Conservation (phyloP, 2,888 invertebrate genomes). For the Torymus texanus region DNA sequence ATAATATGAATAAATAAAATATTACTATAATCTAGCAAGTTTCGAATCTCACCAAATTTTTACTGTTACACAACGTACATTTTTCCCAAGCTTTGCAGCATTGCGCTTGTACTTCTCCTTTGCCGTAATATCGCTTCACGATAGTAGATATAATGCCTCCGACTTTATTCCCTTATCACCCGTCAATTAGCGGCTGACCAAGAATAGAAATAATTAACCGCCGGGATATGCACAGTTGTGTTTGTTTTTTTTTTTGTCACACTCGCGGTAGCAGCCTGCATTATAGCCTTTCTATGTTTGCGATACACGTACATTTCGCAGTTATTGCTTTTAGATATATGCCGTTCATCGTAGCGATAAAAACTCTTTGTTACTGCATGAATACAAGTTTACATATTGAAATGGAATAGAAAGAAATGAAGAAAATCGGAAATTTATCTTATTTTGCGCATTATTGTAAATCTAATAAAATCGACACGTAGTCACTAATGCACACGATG, state of each 20-base stretch:
- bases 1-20: too few relatives aligned
- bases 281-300: neutral
- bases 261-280: too few relatives aligned
- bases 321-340: too few relatives aligned
- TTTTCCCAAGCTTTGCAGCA: too few relatives aligned
- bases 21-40: too few relatives aligned
- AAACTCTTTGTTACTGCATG: neutral
- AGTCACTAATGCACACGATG: too few relatives aligned
- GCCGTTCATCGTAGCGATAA: neutral
- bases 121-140: neutral
- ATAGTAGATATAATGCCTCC: conserved; percentile 6
- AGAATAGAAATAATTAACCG: conserved; percentile 45
- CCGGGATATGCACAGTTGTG: conserved; percentile 49
- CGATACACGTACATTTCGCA: neutral
- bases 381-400: neutral
- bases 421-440: too few relatives aligned
- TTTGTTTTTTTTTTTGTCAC: conserved; percentile 38
- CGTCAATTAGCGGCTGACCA: conserved; percentile 42
- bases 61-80: too few relatives aligned
- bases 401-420: neutral
- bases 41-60: too few relatives aligned
- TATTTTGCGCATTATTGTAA: too few relatives aligned
- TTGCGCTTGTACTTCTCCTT: neutral
- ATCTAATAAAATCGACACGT: too few relatives aligned
- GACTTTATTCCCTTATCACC: conserved; percentile 27